Evolutionary conservation across 2,113 vertebrate species (phyloP).

Genomic region (Cichladusa arquata): DNA sequence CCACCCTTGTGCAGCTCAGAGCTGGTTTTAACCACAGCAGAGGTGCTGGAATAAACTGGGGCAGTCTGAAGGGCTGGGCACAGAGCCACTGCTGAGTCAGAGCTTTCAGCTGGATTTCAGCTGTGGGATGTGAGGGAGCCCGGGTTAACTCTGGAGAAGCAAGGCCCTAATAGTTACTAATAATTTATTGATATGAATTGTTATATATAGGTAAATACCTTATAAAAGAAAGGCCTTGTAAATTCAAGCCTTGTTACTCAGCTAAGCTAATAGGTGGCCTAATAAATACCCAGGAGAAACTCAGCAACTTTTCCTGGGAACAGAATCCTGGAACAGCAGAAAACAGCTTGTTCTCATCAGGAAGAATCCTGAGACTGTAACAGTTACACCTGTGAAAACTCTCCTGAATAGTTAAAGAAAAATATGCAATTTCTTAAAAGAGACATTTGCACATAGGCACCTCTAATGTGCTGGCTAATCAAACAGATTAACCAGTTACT

Average conservation of each 20-base stretch:
- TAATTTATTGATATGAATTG: not conserved
- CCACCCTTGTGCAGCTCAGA: not conserved
- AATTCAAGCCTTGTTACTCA: not conserved
- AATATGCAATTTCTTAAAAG: not conserved
- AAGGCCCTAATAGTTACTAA: too few relatives aligned
- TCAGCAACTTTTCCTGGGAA: not conserved
- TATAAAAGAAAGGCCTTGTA: not conserved
- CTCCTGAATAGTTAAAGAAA: not conserved
- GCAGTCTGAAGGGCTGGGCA: not conserved
- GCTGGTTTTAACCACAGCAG: not conserved
- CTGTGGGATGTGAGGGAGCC: not conserved
- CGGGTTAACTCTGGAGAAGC: not conserved
- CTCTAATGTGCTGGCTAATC: not conserved
- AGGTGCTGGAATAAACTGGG: not conserved
- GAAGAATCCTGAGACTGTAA: not conserved
- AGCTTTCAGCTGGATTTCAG: not conserved
- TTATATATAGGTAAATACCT: not conserved
- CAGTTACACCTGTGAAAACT: not conserved
- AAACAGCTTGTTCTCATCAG: not conserved
- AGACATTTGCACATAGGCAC: not conserved
- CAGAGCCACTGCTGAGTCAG: slow-evolving; percentile 58
- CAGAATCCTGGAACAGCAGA: not conserved
- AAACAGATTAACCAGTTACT: not conserved
- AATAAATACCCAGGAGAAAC: not conserved
- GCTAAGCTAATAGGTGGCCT: not conserved